Conservation (phyloP, 2,888 invertebrate genomes). For the Nomada hirtipes region DNA sequence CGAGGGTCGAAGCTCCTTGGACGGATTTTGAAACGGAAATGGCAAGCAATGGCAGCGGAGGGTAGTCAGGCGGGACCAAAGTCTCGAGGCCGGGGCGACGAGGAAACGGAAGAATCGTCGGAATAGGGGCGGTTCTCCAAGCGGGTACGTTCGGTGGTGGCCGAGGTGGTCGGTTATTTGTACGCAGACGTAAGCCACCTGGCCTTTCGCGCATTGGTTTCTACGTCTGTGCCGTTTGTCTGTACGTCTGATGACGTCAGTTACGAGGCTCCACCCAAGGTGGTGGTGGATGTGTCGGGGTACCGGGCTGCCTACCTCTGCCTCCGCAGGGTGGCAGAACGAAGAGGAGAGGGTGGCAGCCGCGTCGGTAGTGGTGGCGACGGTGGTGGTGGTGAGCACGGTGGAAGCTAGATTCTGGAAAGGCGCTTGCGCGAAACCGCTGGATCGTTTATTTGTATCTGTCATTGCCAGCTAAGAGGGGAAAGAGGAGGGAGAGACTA, state of each 20-base stretch:
- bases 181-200: constrained; percentile 80
- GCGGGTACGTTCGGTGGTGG: constrained; percentile 66
- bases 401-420: constrained; percentile 64
- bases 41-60: constrained; percentile 66
- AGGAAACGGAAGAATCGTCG: constrained; percentile 41
- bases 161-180: constrained; percentile 70
- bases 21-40: constrained; percentile 44
- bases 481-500: constrained; percentile 66
- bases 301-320: constrained; percentile 52
- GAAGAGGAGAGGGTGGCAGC: constrained; percentile 59
- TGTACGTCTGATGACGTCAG: constrained; percentile 82
- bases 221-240: constrained; percentile 82
- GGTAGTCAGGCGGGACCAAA: constrained; percentile 70
- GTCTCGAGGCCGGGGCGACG: constrained; percentile 21
- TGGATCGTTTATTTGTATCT: constrained; percentile 84
- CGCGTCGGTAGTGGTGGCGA: constrained; percentile 53
- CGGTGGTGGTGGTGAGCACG: constrained; percentile 59
- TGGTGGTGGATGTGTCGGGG: constrained; percentile 66
- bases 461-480: constrained; percentile 80
- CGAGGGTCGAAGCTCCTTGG: neutral
- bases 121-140: constrained; percentile 69
- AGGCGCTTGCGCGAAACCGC: constrained; percentile 81
- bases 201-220: constrained; percentile 81
- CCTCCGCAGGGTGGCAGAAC: constrained; percentile 51
- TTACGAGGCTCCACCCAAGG: constrained; percentile 82